Percentiles rank a stretch among this genome's conserved stretches.
These are phyloP conservation scores for Cirrhinus mrigala DNA, from an alignment of 2,797 vertebrate genomes.

Conservation along the genomic window DNA sequence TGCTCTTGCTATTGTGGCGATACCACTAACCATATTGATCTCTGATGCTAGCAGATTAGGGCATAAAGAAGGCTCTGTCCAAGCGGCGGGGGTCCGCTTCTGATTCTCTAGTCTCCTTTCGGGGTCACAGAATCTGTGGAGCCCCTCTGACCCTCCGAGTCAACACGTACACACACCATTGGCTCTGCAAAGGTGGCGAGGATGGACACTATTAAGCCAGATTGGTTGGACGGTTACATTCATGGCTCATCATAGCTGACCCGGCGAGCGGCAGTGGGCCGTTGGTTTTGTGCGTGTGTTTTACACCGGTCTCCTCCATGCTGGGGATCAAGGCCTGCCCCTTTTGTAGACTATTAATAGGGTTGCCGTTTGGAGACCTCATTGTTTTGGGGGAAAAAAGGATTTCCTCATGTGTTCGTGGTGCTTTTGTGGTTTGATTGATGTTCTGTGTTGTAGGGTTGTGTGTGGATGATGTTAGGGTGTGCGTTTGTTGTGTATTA, in stretches of 20 bases:
- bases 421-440: slow-evolving; percentile 62
- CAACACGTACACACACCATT: slow-evolving; percentile 69
- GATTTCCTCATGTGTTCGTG: slow-evolving; percentile 66
- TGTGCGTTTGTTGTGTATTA: slow-evolving; percentile 54
- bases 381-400: slow-evolving; percentile 71
- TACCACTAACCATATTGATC: slow-evolving; percentile 92
- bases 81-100: slow-evolving; percentile 82
- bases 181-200: slow-evolving; percentile 77
- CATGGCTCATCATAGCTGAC: slow-evolving; percentile 79
- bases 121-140: slow-evolving; percentile 93
- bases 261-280: slow-evolving; percentile 55
- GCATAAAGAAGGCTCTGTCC: slow-evolving; percentile 87
- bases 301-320: slow-evolving; percentile 72
- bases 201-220: slow-evolving; percentile 91
- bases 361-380: slow-evolving; percentile 64
- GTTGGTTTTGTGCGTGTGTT: slow-evolving; percentile 55
- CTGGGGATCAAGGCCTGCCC: slow-evolving; percentile 81
- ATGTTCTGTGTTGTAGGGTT: slow-evolving; percentile 60
- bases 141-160: slow-evolving; percentile 59
- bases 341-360: slow-evolving; percentile 78
- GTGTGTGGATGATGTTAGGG: slow-evolving; percentile 56
- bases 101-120: slow-evolving; percentile 87
- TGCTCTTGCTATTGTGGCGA: slow-evolving; percentile 82
- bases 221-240: slow-evolving; percentile 90
- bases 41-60: slow-evolving; percentile 92